phyloP scores from a whole-genome alignment of 2,797 vertebrate genomes.

The Helarctos malayanus region DNA sequence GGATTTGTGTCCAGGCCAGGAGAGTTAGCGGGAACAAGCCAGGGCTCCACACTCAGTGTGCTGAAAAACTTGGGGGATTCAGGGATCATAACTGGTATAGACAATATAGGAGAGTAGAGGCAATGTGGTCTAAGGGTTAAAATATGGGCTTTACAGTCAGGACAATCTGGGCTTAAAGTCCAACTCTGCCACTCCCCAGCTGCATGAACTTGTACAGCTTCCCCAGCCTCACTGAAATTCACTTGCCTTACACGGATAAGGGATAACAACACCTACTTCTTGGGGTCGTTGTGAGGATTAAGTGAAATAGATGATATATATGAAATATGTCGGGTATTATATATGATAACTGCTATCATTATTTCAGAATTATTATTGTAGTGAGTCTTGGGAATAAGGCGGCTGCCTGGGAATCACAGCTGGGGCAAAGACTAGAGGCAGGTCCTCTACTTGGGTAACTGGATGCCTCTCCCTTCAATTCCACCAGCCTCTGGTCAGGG shows the following conservation, averaged over 20 bases:
- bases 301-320: background rate
- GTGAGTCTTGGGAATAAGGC: background rate
- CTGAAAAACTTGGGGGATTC: background rate
- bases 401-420: background rate
- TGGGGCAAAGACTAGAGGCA: background rate
- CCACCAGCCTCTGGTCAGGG: background rate
- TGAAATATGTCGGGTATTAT: background rate
- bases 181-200: background rate
- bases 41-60: background rate
- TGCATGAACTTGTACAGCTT: background rate
- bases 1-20: background rate
- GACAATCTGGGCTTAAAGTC: background rate
- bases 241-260: background rate
- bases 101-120: background rate
- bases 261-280: background rate
- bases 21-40: background rate
- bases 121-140: background rate
- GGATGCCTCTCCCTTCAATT: background rate
- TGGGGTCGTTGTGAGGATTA: background rate
- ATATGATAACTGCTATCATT: background rate
- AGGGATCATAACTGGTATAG: background rate
- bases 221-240: background rate
- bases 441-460: background rate
- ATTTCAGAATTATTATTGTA: conserved; percentile 5
- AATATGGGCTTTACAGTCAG: background rate